Evolutionary conservation across 2,113 vertebrate genomes (phyloP).

Genomic region (Mormoops blainvillei): DNA sequence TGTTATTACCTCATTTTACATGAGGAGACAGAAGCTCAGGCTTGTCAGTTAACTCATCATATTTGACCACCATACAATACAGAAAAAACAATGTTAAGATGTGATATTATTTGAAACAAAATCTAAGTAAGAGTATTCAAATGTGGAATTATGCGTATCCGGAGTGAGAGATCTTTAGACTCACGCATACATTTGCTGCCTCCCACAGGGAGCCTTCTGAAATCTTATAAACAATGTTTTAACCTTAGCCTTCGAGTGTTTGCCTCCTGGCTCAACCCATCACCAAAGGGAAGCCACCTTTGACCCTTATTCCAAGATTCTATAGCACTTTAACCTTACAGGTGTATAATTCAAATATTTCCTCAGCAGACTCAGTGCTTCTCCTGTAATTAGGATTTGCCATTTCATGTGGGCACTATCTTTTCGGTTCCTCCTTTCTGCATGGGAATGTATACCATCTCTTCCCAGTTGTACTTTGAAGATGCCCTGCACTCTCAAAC

Average conservation of each 20-base stretch:
- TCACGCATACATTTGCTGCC: background rate
- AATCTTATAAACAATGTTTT: background rate
- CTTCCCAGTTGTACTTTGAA: background rate
- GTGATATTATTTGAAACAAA: background rate
- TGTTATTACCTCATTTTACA: background rate
- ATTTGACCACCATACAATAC: background rate
- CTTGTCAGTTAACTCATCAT: background rate
- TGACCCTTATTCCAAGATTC: background rate
- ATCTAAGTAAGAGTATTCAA: background rate
- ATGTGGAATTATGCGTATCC: background rate
- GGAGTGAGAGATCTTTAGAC: rapidly evolving
- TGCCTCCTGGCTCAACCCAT: background rate
- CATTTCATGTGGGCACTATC: background rate
- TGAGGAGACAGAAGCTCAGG: background rate
- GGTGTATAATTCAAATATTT: background rate
- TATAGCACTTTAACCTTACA: background rate
- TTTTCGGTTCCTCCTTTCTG: background rate
- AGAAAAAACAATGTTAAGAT: background rate
- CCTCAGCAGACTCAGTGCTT: background rate
- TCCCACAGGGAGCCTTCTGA: background rate
- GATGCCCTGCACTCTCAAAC: background rate
- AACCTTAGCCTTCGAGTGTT: background rate
- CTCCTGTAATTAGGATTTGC: background rate
- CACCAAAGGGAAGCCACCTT: background rate
- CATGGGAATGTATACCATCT: background rate